These are phyloP conservation scores for Drosophila ustulata DNA, from an alignment of 2,888 invertebrate species.

Conservation along the genomic window DNA sequence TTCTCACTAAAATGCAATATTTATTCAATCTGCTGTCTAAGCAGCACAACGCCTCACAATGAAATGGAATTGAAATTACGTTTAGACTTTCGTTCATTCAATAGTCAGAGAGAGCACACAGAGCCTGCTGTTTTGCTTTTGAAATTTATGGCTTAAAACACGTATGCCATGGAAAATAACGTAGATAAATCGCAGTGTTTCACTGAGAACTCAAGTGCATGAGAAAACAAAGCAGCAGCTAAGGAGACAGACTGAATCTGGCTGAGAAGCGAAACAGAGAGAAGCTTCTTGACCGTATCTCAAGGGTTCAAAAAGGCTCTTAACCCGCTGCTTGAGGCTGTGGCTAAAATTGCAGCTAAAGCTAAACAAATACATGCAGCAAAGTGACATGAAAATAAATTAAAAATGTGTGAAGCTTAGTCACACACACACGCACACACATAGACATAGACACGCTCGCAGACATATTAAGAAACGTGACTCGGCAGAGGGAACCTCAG, in stretches of 20 bases:
- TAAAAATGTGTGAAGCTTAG: slow-evolving; percentile 66
- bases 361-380: slow-evolving; percentile 28
- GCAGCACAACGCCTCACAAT: slow-evolving; percentile 1
- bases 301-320: slow-evolving; percentile 62
- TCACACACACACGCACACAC: slow-evolving; percentile 23
- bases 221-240: slow-evolving; percentile 15
- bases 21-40: neutral
- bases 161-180: neutral
- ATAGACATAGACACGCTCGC: slow-evolving; percentile 29
- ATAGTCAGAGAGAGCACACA: neutral
- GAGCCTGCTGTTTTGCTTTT: slow-evolving; percentile 24
- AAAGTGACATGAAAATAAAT: slow-evolving; percentile 69
- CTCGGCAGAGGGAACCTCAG: slow-evolving; percentile 38
- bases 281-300: slow-evolving; percentile 41
- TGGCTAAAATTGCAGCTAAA: slow-evolving; percentile 52
- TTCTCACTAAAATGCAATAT: neutral
- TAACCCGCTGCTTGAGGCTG: slow-evolving; percentile 69
- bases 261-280: neutral
- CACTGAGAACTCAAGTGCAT: slow-evolving; percentile 15
- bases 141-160: slow-evolving; percentile 18
- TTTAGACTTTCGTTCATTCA: neutral
- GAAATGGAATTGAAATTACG: neutral
- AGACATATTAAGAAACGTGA: slow-evolving; percentile 73
- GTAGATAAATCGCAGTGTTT: slow-evolving; percentile 26
- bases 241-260: neutral